Base-by-base conservation (phyloP, 2,888 invertebrate genomes). In the Sinelater perroti region DNA sequence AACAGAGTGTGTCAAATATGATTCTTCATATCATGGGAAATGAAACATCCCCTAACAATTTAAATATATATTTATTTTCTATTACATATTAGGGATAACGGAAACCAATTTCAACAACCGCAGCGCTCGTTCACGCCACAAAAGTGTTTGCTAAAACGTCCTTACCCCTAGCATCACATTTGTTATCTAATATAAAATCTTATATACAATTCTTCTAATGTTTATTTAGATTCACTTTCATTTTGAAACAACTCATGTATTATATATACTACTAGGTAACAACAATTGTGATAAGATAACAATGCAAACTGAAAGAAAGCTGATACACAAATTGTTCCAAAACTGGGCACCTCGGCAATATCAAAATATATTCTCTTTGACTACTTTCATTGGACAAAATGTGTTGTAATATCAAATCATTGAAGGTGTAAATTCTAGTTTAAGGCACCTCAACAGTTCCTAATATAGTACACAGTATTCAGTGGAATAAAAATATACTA, bases 111-210 rank as follows among this genome's bases (percentile, higher is more conserved):
- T 35, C 16, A 30, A 13, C 17, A 35, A 16, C 18, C 18, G 10
- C 18, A 35, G 16, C 18, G n/a, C 18, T 35, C 16, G 8, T 35
- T 10, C 16, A 35, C 18, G 14, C 17, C n/a, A 28, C 28, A 35
- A 24, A 8, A 13, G 6, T 40, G 8, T 14, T 38, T 14, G 14
- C 26, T 45, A 53, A 33, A 33, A 24, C 26, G 36, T 49, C 14
- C 40, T 18, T 46, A 53, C 38, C 36, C 28, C 53, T 53, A 53
- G 36, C 16, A 54, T 54, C 54, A 54, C 54, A 54, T 46, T 54
- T 28, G 24, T 46, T 54, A 46, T 46, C 46, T 54, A 54, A 54
- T 38, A 38, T 46, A 46, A 13, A 30, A 46, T 46, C 26, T 36
- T 54, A 52, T 52, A 31, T 45, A 54, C 38, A 54, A 26, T 53